These are phyloP conservation scores for Poecilus cupreus DNA, from an alignment of 2,888 invertebrate species.

Conservation along the genomic window DNA sequence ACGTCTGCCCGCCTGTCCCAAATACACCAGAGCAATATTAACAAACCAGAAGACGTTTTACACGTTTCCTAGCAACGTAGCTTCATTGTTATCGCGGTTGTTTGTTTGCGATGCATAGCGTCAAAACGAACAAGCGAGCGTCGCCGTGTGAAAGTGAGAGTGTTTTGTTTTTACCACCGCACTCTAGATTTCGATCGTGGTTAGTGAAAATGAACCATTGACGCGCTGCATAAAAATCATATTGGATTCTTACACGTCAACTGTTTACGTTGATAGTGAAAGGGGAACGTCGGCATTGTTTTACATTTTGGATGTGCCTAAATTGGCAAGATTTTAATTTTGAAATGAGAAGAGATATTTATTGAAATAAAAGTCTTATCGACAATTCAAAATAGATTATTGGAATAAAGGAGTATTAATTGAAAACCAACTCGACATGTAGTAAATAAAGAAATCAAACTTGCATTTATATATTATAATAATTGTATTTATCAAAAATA, in stretches of 20 bases:
- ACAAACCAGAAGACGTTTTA: not conserved
- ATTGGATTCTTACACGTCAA: slow-evolving; percentile 32
- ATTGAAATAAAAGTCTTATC: no score
- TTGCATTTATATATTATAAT: no score
- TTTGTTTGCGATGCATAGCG: not conserved
- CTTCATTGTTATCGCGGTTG: not conserved
- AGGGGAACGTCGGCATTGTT: slow-evolving; percentile 1
- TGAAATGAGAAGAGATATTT: not conserved
- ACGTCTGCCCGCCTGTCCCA: slow-evolving; percentile 9
- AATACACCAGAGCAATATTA: slow-evolving; percentile 21
- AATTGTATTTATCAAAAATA: no score
- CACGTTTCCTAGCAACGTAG: slow-evolving; percentile 20
- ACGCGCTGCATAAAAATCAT: slow-evolving; percentile 14
- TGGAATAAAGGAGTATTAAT: no score
- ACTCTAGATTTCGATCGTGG: slow-evolving; percentile 40
- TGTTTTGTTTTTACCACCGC: slow-evolving; percentile 36
- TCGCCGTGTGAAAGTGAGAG: slow-evolving; percentile 51
- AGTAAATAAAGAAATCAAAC: no score
- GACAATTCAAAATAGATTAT: no score
- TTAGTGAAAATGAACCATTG: not conserved
- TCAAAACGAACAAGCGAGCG: not conserved
- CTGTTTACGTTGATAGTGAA: not conserved
- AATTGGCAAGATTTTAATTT: not conserved
- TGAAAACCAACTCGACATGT: no score
- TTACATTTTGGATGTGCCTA: not conserved